A percentile compares a stretch with the other conserved stretches of the same genome.
Conservation (phyloP, 2,797 vertebrate species). For the Remorina albescens region DNA sequence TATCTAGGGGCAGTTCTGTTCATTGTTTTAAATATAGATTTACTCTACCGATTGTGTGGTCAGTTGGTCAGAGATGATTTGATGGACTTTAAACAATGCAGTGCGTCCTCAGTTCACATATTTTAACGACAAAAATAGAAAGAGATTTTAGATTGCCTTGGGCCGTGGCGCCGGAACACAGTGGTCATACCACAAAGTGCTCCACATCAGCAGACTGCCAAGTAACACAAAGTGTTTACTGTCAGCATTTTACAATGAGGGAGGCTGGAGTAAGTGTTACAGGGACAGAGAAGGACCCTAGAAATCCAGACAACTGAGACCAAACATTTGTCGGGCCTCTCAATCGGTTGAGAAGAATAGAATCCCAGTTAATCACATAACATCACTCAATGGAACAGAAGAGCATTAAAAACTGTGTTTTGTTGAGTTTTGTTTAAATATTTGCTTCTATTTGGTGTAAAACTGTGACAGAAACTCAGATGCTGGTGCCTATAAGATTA, state of each 20-base stretch:
- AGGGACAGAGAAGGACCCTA: too few relatives aligned
- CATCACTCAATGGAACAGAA: too few relatives aligned
- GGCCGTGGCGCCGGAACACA: neutral
- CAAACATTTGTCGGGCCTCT: neutral
- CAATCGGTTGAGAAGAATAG: neutral
- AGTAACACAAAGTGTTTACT: neutral
- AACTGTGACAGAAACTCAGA: too few relatives aligned
- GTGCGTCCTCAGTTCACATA: neutral
- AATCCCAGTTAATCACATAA: too few relatives aligned
- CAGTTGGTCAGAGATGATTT: neutral
- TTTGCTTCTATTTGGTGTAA: too few relatives aligned
- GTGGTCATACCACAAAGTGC: neutral
- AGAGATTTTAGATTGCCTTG: neutral
- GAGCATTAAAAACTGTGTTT: too few relatives aligned
- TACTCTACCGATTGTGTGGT: neutral
- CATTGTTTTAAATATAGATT: too few relatives aligned
- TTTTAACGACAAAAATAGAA: conserved; percentile 26
- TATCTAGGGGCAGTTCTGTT: too few relatives aligned
- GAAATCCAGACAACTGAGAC: too few relatives aligned
- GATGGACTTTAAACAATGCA: neutral
- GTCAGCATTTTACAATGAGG: neutral
- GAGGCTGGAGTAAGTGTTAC: too few relatives aligned
- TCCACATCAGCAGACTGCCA: neutral
- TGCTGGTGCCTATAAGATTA: too few relatives aligned
- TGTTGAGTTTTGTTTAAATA: too few relatives aligned